Base-by-base conservation (phyloP, 1,140 invertebrate genomes). In the Geopemphigus sp. region DNA sequence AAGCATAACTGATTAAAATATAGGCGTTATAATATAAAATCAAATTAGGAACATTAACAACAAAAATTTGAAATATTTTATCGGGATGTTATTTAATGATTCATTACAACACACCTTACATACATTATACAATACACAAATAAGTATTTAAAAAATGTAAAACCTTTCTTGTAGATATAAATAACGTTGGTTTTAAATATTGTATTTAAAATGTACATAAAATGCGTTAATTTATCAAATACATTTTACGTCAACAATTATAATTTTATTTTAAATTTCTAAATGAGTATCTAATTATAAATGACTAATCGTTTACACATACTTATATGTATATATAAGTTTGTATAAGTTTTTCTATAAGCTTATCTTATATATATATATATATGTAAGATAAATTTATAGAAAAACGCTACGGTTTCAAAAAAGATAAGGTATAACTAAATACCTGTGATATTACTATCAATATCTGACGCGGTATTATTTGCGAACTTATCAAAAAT, bases 391-490 rank as follows among this genome's bases (percentile, higher is more conserved):
- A 11, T 12, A 26, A 0, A 45, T 64, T 39, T 24, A 68, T 24
- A 15, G 39, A 8, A 39, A 39, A 39, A 39, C 32, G 8, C 32
- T 39, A 39, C 32, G 8, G 3, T 39, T 39, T 24, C 47, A 15
- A 24, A 50, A 68, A 50, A 68, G 66, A 68, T 68, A 68, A 68
- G 39, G 14, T 14, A 68, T 70, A 24, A 50, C 32, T 26, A 70
- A 53, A 54, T 72, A 72, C 68, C 68, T 72, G 68, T 54, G 5
- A 72, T 72, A 50, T 68, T 68, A 68, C 66, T 50, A 24, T 54
- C 54, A 24, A 53, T 47, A 29, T 72, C 68, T 3, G 68, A 54
- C 5, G 50, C 29, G 50, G 24, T 29, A 19, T 19, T 54, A n/a
- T 32, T 29, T n/a, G 50, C 1, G 19, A 4, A 29, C 39, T 78